Evolutionary conservation across 2,797 vertebrate genomes (phyloP).

Genomic region (Vireo griseus): DNA sequence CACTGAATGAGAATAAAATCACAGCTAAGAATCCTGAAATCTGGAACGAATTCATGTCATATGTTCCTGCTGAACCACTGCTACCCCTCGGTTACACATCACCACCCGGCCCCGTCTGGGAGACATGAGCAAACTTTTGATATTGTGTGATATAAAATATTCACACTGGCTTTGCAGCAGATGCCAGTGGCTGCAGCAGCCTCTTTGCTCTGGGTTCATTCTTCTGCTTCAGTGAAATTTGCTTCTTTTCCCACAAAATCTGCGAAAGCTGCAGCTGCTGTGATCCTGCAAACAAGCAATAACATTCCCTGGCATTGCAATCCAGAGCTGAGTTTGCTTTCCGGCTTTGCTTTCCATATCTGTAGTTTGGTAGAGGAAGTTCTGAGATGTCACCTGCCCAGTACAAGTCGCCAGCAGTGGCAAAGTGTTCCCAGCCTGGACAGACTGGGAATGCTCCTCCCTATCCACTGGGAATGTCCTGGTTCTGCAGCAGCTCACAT

Average conservation of each 20-base stretch:
- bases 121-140: constrained; percentile 20
- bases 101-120: not conserved
- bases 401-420: rapidly evolving
- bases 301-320: not conserved
- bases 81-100: constrained; percentile 30
- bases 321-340: not conserved
- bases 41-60: constrained; percentile 27
- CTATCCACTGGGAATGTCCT: not conserved
- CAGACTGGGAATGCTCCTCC: not conserved
- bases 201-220: not conserved
- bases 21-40: not conserved
- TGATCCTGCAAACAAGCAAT: not conserved
- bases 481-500: not conserved
- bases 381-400: not conserved
- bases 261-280: constrained; percentile 9
- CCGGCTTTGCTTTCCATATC: not conserved
- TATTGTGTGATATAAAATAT: not conserved
- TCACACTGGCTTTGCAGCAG: constrained; percentile 45
- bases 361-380: not conserved
- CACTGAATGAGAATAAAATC: constrained; percentile 8
- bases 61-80: constrained; percentile 3
- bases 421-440: not conserved
- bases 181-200: constrained; percentile 12
- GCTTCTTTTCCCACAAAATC: not conserved
- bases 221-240: not conserved